Base-by-base conservation (phyloP, 2,888 invertebrate species). In the Podotricha telesiphe region DNA sequence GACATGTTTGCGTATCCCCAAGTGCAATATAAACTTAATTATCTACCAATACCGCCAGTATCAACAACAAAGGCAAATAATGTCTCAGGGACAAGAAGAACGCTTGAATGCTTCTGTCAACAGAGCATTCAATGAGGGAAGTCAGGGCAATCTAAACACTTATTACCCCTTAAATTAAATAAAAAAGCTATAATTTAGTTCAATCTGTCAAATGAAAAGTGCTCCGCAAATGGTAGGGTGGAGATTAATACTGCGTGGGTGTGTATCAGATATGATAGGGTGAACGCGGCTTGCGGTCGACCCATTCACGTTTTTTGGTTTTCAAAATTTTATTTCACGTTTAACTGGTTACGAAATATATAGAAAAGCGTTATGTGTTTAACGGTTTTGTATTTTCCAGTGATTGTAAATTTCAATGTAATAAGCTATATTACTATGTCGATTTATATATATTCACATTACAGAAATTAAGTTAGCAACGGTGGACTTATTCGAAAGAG, bases 131-230 rank as follows among this genome's bases (percentile, higher is more conserved):
- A 91, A 92, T 92, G 91, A 90, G 28, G 45, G 59, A 59, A 80
- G 84, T 82, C 84, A 80, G 82, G 78, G 82, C 73, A 79, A 79
- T 78, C 80, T 79, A 90, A 90, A 91, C 87, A 89, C 80, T 78
- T 79, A 80, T 86, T 88, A 82, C 89, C 87, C 88, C 72, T 88
- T 81, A 89, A 89, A 91, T 91, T 89, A 90, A 91, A 91, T 88
- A 91, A 89, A 91, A 91, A 90, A 87, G 84, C 87, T 86, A 86
- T 90, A 86, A 91, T 89, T 88, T 88, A 88, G 89, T 84, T 82
- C 89, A 90, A 93, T 91, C 91, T 93, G 92, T 93, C 92, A 92
- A 91, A 91, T 88, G 89, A 88, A 91, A 88, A 93, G 92, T 91
- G 91, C 86, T 93, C 78, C 82, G 91, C 86, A 93, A 93, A 93